Conservation (phyloP, 2,113 vertebrate species). For the Daubentonia madagascariensis region DNA sequence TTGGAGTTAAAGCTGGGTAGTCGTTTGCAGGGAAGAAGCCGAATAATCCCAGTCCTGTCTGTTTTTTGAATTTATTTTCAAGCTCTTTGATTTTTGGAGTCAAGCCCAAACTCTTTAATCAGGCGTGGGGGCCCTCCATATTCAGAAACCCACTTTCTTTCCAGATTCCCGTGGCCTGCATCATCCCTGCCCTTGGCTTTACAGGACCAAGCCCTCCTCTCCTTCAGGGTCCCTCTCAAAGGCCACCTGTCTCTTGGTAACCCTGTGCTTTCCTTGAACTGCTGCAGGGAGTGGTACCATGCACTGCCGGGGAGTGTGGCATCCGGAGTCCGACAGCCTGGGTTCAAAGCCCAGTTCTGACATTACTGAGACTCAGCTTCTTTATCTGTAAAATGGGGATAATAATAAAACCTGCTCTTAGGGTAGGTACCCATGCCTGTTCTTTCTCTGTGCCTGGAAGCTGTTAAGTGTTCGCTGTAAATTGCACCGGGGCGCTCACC, state of each 20-base stretch:
- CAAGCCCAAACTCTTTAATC: neutral
- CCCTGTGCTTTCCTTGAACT: too few relatives aligned
- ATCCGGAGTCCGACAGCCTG: neutral
- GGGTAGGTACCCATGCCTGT: fast-evolving
- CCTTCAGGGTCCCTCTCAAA: neutral
- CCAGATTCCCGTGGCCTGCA: fast-evolving
- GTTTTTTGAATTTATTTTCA: conserved; percentile 55
- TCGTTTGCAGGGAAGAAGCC: neutral
- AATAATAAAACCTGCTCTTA: neutral
- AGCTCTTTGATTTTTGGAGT: conserved; percentile 45
- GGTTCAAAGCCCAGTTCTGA: neutral
- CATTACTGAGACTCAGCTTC: neutral
- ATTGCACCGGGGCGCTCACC: fast-evolving
- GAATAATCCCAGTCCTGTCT: conserved; percentile 27
- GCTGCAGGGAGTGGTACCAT: fast-evolving
- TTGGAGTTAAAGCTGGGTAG: conserved; percentile 47
- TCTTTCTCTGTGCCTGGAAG: fast-evolving
- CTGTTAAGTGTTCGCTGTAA: fast-evolving
- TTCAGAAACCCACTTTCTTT: neutral
- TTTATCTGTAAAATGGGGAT: neutral
- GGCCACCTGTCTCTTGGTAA: neutral
- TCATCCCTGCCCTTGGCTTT: neutral
- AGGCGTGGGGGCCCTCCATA: neutral
- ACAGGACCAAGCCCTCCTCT: fast-evolving
- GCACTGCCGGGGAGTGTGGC: fast-evolving